Evolutionary conservation across 2,113 vertebrate genomes (phyloP).

Genomic region (Carlito syrichta): DNA sequence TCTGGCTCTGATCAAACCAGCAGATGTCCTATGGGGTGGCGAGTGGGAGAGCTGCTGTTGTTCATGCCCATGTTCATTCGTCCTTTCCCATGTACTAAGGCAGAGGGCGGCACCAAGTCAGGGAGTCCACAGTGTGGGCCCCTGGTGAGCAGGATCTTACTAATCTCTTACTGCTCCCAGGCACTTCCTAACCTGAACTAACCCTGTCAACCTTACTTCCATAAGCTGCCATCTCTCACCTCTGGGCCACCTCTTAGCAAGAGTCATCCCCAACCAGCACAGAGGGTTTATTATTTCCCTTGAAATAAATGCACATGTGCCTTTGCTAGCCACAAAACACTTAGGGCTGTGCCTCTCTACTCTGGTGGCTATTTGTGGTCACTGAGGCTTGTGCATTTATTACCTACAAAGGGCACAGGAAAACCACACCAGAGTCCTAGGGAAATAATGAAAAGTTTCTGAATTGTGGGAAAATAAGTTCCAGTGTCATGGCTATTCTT

Average conservation of each 20-base stretch:
- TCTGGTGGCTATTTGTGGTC: neutral
- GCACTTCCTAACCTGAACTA: neutral
- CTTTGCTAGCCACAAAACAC: neutral
- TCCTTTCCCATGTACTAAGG: neutral
- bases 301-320: too few relatives aligned
- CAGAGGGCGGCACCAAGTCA: too few relatives aligned
- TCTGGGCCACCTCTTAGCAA: neutral
- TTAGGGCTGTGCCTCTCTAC: rapidly evolving
- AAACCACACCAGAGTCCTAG: neutral
- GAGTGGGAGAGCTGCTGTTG: neutral
- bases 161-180: neutral
- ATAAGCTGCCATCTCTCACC: neutral
- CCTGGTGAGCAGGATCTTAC: neutral
- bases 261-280: neutral
- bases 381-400: neutral
- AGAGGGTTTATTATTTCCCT: neutral
- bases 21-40: neutral
- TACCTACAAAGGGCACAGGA: neutral
- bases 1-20: neutral
- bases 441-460: neutral
- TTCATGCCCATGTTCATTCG: neutral
- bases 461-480: neutral
- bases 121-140: neutral
- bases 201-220: neutral
- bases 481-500: neutral